Evolutionary conservation across 2,888 invertebrate genomes (phyloP), one percentile per base, ranked within the genome.

Genomic region (Ganaspis brasiliensis): DNA sequence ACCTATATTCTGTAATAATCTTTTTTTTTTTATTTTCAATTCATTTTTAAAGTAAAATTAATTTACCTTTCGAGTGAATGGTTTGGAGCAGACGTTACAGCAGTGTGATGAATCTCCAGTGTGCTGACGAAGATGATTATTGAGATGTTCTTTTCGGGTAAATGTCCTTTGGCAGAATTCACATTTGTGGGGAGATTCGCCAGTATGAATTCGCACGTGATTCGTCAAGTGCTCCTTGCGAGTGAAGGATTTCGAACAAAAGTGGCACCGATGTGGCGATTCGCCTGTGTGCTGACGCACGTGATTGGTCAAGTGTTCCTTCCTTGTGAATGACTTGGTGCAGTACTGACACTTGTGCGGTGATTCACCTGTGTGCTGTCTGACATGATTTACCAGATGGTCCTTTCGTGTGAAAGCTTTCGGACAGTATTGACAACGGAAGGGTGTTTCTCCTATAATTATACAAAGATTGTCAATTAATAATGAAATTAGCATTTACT

Each of bases 211-310:
- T 85, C 95, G 94, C 91, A 97, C 95, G 89, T 97, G 97, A 91
- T 96, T 96, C 82, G 96, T 96, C 83, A 97, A 93, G 91, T 97
- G 97, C 90, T 97, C 97, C 92, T 97, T 97, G 85, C 97, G 93
- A 1, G 97, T 97, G 92, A 97, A 97, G 52, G 96, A 96, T 91
- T 97, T 96, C 84, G 96, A 94, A 93, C 97, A 97, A 92, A 95
- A 96, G 86, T 96, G 95, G 91, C 97, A 97, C 82, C 96, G 94
- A 89, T 97, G 97, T 78, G 97, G 97, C 84, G 97, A 96, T 92
- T 97, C 97, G 87, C 97, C 97, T 59, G 97, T 97, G 92, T 97
- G 97, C 90, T 97, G 97, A 73, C 97, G 94, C 90, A 97, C 96
- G 92, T 97, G 97, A 92, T 96, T 96, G 85, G 95, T 96, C 82